Conservation (phyloP, 2,797 vertebrate species). For the Lacerta viridis region DNA sequence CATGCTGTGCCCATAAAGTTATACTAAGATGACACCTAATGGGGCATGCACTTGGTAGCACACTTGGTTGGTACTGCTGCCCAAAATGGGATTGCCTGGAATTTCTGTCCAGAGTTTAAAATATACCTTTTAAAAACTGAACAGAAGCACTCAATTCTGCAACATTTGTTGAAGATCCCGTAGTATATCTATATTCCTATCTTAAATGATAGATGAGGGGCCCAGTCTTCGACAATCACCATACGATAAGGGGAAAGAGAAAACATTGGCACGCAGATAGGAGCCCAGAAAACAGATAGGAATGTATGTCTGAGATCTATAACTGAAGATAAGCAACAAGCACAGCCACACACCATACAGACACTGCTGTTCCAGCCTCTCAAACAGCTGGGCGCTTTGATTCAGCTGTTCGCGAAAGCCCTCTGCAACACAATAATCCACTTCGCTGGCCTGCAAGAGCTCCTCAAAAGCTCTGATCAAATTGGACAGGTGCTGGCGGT, state of each 20-base stretch:
- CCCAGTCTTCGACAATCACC: neutral
- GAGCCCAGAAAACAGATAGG: neutral
- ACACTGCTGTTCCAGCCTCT: slow-evolving; percentile 86
- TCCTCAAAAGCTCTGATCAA: slow-evolving; percentile 88
- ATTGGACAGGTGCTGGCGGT: slow-evolving; percentile 86
- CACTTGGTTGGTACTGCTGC: too few relatives aligned
- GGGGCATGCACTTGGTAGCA: neutral
- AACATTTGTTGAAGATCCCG: too few relatives aligned
- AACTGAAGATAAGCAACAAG: neutral
- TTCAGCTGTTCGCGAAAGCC: slow-evolving; percentile 89
- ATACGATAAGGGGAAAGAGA: neutral
- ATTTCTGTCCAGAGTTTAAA: too few relatives aligned
- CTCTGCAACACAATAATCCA: slow-evolving; percentile 83
- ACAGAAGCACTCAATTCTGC: too few relatives aligned
- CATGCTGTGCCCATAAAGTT: too few relatives aligned
- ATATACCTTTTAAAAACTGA: too few relatives aligned
- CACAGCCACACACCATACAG: slow-evolving; percentile 80
- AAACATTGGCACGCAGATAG: neutral
- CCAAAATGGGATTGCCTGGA: too few relatives aligned
- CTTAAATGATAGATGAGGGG: neutral
- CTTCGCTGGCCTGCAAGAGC: slow-evolving; percentile 85
- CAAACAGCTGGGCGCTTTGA: slow-evolving; percentile 87
- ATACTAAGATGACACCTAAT: neutral
- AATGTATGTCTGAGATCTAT: neutral
- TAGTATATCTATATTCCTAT: neutral